Conservation (phyloP, 2,888 invertebrate genomes). For the Cantharis lateralis region DNA sequence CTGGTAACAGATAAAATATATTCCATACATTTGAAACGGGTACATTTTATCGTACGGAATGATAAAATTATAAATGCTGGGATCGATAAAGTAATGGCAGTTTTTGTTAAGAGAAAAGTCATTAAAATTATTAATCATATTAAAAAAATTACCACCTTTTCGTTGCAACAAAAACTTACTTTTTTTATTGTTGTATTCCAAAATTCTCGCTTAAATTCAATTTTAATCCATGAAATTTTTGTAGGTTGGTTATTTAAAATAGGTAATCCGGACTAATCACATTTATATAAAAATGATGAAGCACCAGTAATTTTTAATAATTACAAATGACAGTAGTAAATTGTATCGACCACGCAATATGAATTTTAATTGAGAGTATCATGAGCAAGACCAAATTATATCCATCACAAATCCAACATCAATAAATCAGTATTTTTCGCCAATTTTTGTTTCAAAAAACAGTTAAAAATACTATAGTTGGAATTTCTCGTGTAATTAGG, state of each 20-base stretch:
- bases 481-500: not conserved
- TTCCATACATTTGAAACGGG: not conserved
- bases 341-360: not conserved
- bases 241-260: not conserved
- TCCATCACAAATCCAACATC: not conserved
- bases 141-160: too few species aligned
- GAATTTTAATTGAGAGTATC: not conserved
- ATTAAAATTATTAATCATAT: not conserved
- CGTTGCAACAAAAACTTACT: too few species aligned
- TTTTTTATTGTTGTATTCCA: not conserved
- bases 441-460: not conserved
- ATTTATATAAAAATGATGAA: not conserved
- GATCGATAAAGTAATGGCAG: not conserved
- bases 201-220: not conserved
- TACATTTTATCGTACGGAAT: not conserved
- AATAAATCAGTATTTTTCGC: not conserved
- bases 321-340: not conserved
- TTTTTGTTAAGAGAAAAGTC: not conserved
- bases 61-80: not conserved
- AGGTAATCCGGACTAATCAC: not conserved
- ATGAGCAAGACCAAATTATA: not conserved
- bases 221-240: not conserved
- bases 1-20: not conserved
- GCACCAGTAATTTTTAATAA: not conserved
- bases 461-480: not conserved